Percentiles rank a stretch among this genome's conserved stretches.
Conservation (phyloP, 2,888 invertebrate genomes). For the Pheosia gnoma region DNA sequence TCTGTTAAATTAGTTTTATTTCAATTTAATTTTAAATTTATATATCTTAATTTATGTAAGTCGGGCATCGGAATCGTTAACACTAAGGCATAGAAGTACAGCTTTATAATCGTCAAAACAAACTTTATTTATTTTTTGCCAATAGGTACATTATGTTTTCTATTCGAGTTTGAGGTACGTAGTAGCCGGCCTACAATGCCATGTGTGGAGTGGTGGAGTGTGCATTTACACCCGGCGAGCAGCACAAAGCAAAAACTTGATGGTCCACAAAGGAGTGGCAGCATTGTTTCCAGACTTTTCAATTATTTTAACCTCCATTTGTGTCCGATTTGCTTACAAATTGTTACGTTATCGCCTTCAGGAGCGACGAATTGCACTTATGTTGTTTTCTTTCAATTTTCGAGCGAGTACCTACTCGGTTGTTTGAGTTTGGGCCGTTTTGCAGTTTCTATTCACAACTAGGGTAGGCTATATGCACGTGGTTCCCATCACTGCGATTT, state of each 20-base stretch:
- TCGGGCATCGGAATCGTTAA: no score
- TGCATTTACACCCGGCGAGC: conserved; percentile 23
- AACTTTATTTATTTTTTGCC: background rate
- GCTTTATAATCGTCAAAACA: no score
- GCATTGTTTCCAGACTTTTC: conserved; percentile 45
- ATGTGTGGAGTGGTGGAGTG: conserved; percentile 15
- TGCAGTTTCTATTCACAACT: no score
- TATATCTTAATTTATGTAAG: no score
- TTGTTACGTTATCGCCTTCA: conserved; percentile 24
- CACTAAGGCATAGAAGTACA: no score
- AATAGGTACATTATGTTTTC: conserved; percentile 3
- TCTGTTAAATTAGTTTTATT: no score
- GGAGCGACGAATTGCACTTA: conserved; percentile 9
- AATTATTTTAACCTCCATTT: conserved; percentile 18
- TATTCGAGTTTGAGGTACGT: conserved; percentile 7
- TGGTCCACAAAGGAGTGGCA: conserved; percentile 53
- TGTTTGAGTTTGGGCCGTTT: no score
- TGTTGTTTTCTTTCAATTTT: background rate
- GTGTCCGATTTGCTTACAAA: conserved; percentile 13
- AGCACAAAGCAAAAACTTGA: conserved; percentile 57
- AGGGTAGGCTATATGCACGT: no score
- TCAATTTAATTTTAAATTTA: no score
- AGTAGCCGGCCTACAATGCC: conserved; percentile 8
- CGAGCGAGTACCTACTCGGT: background rate
- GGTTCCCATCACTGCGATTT: no score